Percentiles rank a stretch among this genome's conserved stretches.
phyloP scores from a whole-genome alignment of 37 sponge, comb jelly and placozoan genomes.

The Haliclona indistincta region DNA sequence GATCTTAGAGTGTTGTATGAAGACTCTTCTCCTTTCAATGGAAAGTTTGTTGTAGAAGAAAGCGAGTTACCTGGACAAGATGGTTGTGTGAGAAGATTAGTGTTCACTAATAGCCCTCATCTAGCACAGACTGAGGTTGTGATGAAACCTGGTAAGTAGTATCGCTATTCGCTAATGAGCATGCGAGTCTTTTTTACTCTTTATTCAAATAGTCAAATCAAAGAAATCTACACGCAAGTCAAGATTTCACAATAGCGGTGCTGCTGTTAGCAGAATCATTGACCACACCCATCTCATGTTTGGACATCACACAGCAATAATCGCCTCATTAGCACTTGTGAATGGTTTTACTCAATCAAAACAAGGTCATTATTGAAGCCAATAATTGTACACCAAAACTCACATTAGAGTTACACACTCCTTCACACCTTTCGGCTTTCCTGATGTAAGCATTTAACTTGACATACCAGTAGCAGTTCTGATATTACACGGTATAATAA shows the following conservation, averaged over 20 bases:
- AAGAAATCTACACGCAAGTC: not conserved
- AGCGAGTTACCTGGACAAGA: slow-evolving; percentile 36
- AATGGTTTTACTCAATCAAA: not conserved
- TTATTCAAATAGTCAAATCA: not conserved
- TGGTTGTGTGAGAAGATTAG: slow-evolving; percentile 50
- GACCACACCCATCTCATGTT: slow-evolving; percentile 43
- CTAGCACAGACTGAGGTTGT: slow-evolving; percentile 76
- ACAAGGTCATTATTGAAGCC: not conserved
- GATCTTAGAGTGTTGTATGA: slow-evolving; percentile 44
- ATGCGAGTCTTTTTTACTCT: too few species aligned
- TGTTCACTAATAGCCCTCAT: slow-evolving; percentile 52
- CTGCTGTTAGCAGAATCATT: not conserved
- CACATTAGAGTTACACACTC: too few species aligned
- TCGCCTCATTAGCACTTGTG: slow-evolving; percentile 21
- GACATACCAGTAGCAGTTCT: too few species aligned
- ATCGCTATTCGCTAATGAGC: not conserved
- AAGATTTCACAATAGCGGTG: not conserved
- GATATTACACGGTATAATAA: too few species aligned
- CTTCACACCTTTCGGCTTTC: too few species aligned
- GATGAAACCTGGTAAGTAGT: slow-evolving; percentile 44
- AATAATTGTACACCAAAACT: not conserved
- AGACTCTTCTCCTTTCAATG: slow-evolving; percentile 61
- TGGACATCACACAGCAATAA: slow-evolving; percentile 22
- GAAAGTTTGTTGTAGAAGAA: slow-evolving; percentile 84
- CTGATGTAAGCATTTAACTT: too few species aligned